Percentiles rank a stretch among this genome's conserved stretches.
These are phyloP conservation scores for Noturus placidus DNA, from an alignment of 2,113 vertebrate species.

Conservation along the genomic window DNA sequence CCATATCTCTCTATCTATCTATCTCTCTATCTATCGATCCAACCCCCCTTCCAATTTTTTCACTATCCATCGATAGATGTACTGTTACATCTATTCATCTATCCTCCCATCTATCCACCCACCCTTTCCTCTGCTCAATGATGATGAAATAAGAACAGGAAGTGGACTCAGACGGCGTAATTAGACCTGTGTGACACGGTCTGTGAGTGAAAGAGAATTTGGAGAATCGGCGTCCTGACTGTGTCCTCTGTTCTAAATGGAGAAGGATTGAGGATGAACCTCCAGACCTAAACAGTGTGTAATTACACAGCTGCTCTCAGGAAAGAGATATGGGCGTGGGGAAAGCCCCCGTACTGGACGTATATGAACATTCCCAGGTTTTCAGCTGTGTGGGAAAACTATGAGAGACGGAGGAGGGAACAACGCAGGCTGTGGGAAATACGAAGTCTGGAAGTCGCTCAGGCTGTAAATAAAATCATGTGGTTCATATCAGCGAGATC, in stretches of 20 bases:
- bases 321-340: not conserved
- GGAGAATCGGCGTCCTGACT: not conserved
- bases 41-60: too few species aligned
- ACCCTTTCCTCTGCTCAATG: not conserved
- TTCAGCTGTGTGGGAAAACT: slow-evolving; percentile 42
- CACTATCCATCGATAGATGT: not conserved
- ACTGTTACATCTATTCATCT: not conserved
- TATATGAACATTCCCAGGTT: slow-evolving; percentile 35
- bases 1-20: not conserved
- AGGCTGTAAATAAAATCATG: slow-evolving; percentile 44
- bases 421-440: slow-evolving; percentile 41
- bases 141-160: not conserved
- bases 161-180: not conserved
- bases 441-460: slow-evolving; percentile 24
- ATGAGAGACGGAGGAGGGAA: not conserved
- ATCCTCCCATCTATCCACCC: not conserved
- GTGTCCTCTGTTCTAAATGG: not conserved
- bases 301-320: slow-evolving; percentile 31
- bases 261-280: not conserved
- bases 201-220: not conserved
- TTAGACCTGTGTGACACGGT: too few species aligned
- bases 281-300: not conserved
- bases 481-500: slow-evolving; percentile 8
- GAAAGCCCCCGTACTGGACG: slow-evolving; percentile 14
- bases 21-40: not conserved